Conservation (phyloP, 2,113 vertebrate genomes). For the Atrichornis clamosus region DNA sequence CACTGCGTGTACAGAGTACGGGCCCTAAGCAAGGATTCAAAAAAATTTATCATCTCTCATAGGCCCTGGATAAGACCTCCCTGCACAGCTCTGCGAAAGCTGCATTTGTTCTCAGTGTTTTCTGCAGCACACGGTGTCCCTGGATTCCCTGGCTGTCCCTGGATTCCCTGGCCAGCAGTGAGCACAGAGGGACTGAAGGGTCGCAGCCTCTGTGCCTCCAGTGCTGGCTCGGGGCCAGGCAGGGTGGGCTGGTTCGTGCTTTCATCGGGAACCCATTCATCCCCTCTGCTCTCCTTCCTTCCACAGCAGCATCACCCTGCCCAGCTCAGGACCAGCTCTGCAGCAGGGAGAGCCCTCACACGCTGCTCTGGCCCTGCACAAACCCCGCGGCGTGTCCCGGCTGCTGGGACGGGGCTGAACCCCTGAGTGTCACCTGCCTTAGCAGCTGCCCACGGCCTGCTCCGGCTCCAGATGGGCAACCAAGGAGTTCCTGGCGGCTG, state of each 20-base stretch:
- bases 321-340: not conserved
- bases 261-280: not conserved
- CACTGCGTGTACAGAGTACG: not conserved
- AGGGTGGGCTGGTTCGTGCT: not conserved
- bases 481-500: not conserved
- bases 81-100: not conserved
- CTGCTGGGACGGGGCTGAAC: not conserved
- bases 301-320: not conserved
- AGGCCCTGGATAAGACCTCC: not conserved
- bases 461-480: not conserved
- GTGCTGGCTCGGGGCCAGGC: fast-evolving
- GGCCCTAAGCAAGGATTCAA: not conserved
- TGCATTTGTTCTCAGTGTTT: not conserved
- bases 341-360: not conserved
- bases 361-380: fast-evolving
- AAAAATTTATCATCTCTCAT: not conserved
- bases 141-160: not conserved
- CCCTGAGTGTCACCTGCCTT: fast-evolving
- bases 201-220: not conserved
- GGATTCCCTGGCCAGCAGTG: not conserved
- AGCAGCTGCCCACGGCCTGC: not conserved
- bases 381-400: fast-evolving
- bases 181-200: not conserved
- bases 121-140: not conserved
- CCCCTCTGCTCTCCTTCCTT: not conserved